Evolutionary conservation across 92 coral and sea anemone genomes (phyloP).

Genomic region (Phymanthus crucifer): DNA sequence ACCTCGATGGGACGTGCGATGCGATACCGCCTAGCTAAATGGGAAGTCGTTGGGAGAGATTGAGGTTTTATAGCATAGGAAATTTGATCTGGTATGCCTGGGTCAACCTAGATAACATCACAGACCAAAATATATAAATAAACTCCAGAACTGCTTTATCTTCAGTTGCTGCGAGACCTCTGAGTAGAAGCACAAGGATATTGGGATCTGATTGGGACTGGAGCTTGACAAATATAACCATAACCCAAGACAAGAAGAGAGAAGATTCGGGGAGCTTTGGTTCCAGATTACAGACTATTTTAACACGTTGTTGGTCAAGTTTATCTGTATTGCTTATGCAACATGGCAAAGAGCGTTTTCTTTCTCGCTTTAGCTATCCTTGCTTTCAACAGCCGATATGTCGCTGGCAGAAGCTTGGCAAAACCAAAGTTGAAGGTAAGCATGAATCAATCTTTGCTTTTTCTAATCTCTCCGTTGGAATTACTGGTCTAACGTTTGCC

Average conservation of each 20-base stretch:
- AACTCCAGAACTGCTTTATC: neutral
- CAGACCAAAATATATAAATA: neutral
- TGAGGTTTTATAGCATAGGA: neutral
- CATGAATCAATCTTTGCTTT: neutral
- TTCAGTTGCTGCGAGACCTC: neutral
- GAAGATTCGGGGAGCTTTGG: neutral
- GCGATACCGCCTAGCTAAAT: neutral
- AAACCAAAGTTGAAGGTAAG: neutral
- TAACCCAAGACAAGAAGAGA: too few relatives aligned
- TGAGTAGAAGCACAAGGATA: neutral
- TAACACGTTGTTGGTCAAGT: neutral
- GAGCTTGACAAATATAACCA: neutral
- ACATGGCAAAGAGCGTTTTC: neutral
- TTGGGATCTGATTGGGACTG: neutral
- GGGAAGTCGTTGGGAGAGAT: slow-evolving; percentile 4
- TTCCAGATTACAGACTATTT: neutral
- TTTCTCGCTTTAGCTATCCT: neutral
- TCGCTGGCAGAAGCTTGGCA: neutral
- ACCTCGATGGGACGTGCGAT: too few relatives aligned
- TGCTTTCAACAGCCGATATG: neutral
- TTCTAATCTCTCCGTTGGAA: too few relatives aligned
- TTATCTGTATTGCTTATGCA: neutral
- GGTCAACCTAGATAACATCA: slow-evolving; percentile 4
- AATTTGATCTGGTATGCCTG: neutral
- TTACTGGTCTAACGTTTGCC: neutral